Percentiles rank a stretch among this genome's conserved stretches.
These are phyloP conservation scores for Microplitis manilae DNA, from an alignment of 2,888 invertebrate genomes.

Conservation along the genomic window DNA sequence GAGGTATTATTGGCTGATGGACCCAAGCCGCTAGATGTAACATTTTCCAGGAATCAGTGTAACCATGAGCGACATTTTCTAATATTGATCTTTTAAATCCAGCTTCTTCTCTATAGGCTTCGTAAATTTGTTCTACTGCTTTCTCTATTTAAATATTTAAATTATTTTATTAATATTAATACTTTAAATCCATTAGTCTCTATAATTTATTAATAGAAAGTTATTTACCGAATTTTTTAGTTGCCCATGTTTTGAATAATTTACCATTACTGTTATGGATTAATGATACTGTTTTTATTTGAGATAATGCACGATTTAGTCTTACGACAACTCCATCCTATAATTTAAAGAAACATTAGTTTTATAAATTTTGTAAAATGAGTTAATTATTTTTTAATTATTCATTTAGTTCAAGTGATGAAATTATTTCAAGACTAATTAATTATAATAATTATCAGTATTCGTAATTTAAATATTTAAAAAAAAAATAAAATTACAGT, in stretches of 20 bases:
- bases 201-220: neutral
- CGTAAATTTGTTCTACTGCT: constrained; percentile 54
- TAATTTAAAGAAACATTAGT: constrained; percentile 12
- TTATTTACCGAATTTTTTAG: constrained; percentile 60
- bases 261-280: constrained; percentile 55
- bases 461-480: too few relatives aligned
- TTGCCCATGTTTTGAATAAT: constrained; percentile 65
- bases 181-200: neutral
- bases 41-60: constrained; percentile 66
- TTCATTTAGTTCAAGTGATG: too few relatives aligned
- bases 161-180: neutral
- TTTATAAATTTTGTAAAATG: too few relatives aligned
- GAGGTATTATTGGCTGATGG: constrained; percentile 69
- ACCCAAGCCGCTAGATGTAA: constrained; percentile 70
- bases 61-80: constrained; percentile 69
- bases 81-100: constrained; percentile 65
- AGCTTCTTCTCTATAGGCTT: constrained; percentile 66
- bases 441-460: too few relatives aligned
- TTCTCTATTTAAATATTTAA: constrained; percentile 48
- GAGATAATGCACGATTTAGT: constrained; percentile 54
- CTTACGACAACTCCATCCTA: constrained; percentile 59
- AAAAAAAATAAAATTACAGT: too few relatives aligned
- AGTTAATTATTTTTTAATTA: too few relatives aligned
- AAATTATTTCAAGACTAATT: too few relatives aligned
- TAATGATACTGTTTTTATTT: constrained; percentile 55